Evolutionary conservation across 1,140 invertebrate genomes (phyloP).

Genomic region (Diabrotica undecimpunctata): DNA sequence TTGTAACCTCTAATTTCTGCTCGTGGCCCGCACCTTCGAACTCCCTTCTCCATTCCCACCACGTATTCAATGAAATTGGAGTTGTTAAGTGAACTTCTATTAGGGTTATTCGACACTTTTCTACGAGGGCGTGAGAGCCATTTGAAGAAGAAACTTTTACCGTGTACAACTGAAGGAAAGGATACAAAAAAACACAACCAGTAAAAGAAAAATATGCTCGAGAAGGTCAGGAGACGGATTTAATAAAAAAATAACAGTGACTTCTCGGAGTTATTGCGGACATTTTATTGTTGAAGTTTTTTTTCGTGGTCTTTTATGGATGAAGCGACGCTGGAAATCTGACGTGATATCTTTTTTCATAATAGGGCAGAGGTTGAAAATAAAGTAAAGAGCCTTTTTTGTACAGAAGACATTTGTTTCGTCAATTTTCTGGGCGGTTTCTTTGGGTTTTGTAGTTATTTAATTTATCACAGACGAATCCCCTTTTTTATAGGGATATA

Average conservation of each 20-base stretch:
- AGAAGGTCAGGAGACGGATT: constrained; percentile 5
- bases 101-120: constrained; percentile 44
- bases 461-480: too few relatives aligned
- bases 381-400: too few relatives aligned
- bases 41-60: constrained; percentile 29
- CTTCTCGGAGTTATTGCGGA: background rate
- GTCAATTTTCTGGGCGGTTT: too few relatives aligned
- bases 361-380: background rate
- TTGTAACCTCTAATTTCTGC: background rate
- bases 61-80: constrained; percentile 47
- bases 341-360: constrained; percentile 9
- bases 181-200: background rate
- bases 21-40: background rate
- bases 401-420: too few relatives aligned
- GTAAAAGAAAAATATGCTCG: constrained; percentile 6
- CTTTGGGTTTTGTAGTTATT: too few relatives aligned
- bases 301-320: constrained; percentile 3
- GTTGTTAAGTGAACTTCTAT: constrained; percentile 46
- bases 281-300: constrained; percentile 10
- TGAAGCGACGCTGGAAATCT: background rate
- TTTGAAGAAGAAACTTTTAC: background rate
- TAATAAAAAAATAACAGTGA: constrained; percentile 6
- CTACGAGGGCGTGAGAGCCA: background rate
- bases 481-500: too few relatives aligned
- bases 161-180: too few relatives aligned